A percentile compares a stretch with the other conserved stretches of the same genome.
Evolutionary conservation across 2,113 vertebrate species (phyloP).

Genomic region (Cheirogaleus medius): DNA sequence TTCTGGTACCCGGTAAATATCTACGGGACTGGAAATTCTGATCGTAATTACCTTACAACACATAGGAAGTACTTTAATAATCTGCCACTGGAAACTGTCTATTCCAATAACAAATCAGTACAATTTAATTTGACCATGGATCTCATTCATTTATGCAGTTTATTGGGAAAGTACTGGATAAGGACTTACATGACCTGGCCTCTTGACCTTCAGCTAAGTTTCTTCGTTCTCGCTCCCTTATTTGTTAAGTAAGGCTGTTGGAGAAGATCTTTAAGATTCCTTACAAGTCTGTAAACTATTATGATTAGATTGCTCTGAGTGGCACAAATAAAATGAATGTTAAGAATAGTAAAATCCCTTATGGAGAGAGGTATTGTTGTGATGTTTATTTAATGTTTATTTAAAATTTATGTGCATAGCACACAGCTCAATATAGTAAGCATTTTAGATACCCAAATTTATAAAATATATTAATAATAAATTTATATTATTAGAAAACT

Average conservation of each 20-base stretch:
- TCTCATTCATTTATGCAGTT: background rate
- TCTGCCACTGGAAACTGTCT: background rate
- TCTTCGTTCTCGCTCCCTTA: background rate
- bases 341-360: background rate
- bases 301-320: background rate
- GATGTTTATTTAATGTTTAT: background rate
- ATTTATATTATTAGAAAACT: background rate
- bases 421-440: background rate
- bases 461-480: background rate
- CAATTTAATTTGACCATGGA: background rate
- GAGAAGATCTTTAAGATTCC: background rate
- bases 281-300: conserved; percentile 1
- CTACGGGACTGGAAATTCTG: background rate
- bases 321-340: background rate
- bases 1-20: background rate
- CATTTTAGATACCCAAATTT: background rate
- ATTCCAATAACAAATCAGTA: background rate
- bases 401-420: background rate
- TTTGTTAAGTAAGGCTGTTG: background rate
- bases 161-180: background rate
- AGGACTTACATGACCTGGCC: background rate
- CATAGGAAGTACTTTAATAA: background rate
- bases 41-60: background rate
- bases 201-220: background rate
- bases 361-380: background rate